These are phyloP conservation scores for Ditylenchus weischeri DNA, from an alignment of 2,888 invertebrate species.

Conservation along the genomic window DNA sequence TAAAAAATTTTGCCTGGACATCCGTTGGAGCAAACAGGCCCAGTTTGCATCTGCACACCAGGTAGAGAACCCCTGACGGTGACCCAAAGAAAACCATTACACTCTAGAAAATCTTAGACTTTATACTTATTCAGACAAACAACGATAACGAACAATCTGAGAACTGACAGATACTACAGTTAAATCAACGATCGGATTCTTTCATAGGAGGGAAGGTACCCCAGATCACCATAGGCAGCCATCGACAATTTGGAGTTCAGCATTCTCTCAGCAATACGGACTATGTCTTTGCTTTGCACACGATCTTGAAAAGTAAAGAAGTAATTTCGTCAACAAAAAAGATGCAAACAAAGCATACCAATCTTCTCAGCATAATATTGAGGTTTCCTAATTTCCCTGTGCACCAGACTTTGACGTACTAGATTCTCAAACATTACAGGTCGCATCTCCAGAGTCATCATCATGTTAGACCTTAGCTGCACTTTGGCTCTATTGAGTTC, in stretches of 20 bases:
- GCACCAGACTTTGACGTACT: constrained; percentile 89
- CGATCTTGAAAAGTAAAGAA: constrained; percentile 32
- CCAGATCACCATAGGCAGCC: constrained; percentile 74
- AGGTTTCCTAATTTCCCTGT: constrained; percentile 83
- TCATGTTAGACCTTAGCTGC: constrained; percentile 88
- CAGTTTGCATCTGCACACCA: too few relatives aligned
- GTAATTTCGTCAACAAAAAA: not conserved
- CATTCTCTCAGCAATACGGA: constrained; percentile 79
- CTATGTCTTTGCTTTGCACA: constrained; percentile 70
- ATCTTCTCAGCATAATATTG: constrained; percentile 87
- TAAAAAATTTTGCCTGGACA: too few relatives aligned
- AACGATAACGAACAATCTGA: not conserved
- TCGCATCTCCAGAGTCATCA: constrained; percentile 96
- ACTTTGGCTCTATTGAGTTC: constrained; percentile 82
- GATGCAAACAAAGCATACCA: constrained; percentile 66
- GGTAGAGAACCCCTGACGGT: too few relatives aligned
- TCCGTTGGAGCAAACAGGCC: too few relatives aligned
- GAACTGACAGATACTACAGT: not conserved
- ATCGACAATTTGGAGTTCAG: constrained; percentile 79
- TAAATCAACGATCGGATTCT: constrained; percentile 21
- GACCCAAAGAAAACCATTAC: too few relatives aligned
- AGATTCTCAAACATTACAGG: constrained; percentile 99
- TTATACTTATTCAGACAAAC: constrained; percentile 1
- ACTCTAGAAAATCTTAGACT: too few relatives aligned
- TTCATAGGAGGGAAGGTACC: constrained; percentile 34